Evolutionary conservation across 2,888 invertebrate genomes (phyloP).

Genomic region (Petrophora chlorosata): DNA sequence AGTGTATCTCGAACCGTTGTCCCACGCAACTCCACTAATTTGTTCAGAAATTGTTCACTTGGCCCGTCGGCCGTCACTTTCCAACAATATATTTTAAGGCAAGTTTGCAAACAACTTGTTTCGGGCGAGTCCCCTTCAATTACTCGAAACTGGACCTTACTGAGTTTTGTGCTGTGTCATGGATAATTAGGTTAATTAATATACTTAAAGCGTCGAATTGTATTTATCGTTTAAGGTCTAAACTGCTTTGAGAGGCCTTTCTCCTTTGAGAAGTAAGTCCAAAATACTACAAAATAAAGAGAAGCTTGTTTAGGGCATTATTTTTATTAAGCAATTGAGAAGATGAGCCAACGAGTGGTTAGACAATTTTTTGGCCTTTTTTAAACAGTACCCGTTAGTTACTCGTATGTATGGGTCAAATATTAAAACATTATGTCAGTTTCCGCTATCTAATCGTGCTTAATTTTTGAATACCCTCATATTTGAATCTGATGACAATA

Average conservation of each 20-base stretch:
- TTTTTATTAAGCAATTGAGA: no score
- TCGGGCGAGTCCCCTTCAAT: constrained; percentile 59
- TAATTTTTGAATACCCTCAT: no score
- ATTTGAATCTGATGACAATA: no score
- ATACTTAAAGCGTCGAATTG: constrained; percentile 9
- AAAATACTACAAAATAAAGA: no score
- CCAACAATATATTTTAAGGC: constrained; percentile 48
- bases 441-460: no score
- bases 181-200: constrained; percentile 38
- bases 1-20: constrained; percentile 37
- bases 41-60: constrained; percentile 44
- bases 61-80: constrained; percentile 34
- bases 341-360: no score
- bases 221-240: background rate
- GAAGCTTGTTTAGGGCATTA: no score
- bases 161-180: constrained; percentile 42
- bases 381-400: no score
- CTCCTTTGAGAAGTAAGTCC: no score
- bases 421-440: no score
- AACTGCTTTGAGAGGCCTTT: background rate
- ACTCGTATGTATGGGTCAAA: no score
- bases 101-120: constrained; percentile 56
- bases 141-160: constrained; percentile 52
- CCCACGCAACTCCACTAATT: constrained; percentile 38
- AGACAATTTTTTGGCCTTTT: no score